A percentile compares a stretch with the other conserved stretches of the same genome.
phyloP scores from a whole-genome alignment of 2,113 vertebrate genomes.

The Rattus rattus region DNA sequence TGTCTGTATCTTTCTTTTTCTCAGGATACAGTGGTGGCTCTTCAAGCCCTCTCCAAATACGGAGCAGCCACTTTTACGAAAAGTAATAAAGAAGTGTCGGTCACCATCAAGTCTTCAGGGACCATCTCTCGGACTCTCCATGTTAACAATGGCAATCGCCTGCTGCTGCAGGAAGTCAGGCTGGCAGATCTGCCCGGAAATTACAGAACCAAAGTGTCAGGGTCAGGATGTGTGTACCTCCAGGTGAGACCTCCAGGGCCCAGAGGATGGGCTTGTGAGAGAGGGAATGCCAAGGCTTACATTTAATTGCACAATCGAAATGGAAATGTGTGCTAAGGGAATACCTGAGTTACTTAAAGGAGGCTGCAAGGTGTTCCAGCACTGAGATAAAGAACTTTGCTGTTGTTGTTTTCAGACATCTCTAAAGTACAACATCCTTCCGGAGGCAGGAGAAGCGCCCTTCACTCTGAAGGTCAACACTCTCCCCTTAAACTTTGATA shows the following conservation, averaged over 20 bases:
- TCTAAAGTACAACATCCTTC: conserved; percentile 85
- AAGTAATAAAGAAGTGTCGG: conserved; percentile 52
- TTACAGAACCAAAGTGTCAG: conserved; percentile 82
- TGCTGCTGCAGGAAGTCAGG: conserved; percentile 89
- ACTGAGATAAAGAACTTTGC: neutral
- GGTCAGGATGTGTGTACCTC: conserved; percentile 86
- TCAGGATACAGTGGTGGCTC: conserved; percentile 88
- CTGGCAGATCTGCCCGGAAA: conserved; percentile 84
- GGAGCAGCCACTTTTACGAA: conserved; percentile 78
- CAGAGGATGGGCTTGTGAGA: neutral
- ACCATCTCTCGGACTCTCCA: conserved; percentile 83
- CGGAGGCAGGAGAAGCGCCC: conserved; percentile 48
- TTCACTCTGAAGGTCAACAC: conserved; percentile 78
- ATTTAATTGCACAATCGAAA: conserved; percentile 6
- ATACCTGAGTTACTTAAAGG: neutral
- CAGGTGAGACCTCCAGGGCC: conserved; percentile 84
- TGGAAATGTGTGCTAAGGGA: neutral
- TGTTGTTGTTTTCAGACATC: conserved; percentile 79
- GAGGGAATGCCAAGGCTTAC: neutral
- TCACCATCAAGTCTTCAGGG: conserved; percentile 75
- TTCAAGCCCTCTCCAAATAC: conserved; percentile 85
- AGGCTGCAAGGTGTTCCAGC: neutral
- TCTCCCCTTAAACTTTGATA: conserved; percentile 27
- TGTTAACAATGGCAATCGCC: conserved; percentile 88
- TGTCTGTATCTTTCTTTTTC: neutral